A percentile compares a stretch with the other conserved stretches of the same genome.
phyloP scores from a whole-genome alignment of 2,113 vertebrate species.

The Pachypanchax playfairii region DNA sequence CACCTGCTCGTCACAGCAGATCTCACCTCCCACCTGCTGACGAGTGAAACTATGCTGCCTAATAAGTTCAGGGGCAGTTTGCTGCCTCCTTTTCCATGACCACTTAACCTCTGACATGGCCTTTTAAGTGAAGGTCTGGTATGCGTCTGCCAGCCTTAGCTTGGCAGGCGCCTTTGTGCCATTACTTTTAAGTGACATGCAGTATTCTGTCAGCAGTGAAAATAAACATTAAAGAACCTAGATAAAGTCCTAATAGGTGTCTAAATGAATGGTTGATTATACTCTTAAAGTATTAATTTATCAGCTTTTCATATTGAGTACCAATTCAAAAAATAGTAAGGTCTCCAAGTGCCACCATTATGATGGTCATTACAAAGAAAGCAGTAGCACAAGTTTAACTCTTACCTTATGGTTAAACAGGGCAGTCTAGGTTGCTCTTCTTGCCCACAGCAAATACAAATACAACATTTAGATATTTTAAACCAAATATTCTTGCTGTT shows the following conservation, averaged over 20 bases:
- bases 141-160: conserved; percentile 69
- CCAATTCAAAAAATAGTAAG: too few relatives aligned
- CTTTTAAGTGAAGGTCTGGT: conserved; percentile 73
- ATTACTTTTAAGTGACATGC: conserved; percentile 62
- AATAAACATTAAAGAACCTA: conserved; percentile 30
- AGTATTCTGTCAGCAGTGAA: conserved; percentile 44
- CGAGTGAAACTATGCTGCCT: conserved; percentile 68
- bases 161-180: conserved; percentile 55
- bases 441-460: too few relatives aligned
- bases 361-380: too few relatives aligned
- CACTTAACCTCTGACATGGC: conserved; percentile 77
- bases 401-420: too few relatives aligned
- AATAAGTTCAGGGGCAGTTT: conserved; percentile 69
- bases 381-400: too few relatives aligned
- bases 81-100: conserved; percentile 69
- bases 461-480: too few relatives aligned
- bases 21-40: conserved; percentile 75
- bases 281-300: background rate
- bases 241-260: too few relatives aligned
- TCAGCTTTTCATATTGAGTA: too few relatives aligned
- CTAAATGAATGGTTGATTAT: conserved; percentile 12
- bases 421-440: too few relatives aligned
- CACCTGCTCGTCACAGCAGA: conserved; percentile 71
- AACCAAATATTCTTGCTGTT: too few relatives aligned
- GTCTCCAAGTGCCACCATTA: too few relatives aligned